Evolutionary conservation across 2,888 invertebrate genomes (phyloP).

Genomic region (Gymnosoma rotundatum): DNA sequence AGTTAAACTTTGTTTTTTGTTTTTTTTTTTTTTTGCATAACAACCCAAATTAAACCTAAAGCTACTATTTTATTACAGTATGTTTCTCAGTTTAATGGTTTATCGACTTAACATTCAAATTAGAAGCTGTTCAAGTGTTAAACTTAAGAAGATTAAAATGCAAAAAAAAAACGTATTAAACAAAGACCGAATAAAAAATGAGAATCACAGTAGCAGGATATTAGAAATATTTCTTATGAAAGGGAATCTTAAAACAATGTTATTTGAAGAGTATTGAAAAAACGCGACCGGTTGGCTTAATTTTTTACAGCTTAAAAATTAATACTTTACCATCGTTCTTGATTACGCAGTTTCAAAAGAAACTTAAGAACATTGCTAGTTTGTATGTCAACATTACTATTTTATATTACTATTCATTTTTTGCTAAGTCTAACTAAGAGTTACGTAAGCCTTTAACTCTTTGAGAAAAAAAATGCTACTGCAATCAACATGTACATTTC

Average conservation of each 20-base stretch:
- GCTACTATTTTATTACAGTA: conserved; percentile 27
- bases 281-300: neutral
- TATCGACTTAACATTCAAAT: conserved; percentile 50
- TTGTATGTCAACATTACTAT: too few relatives aligned
- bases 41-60: conserved; percentile 56
- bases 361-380: too few relatives aligned
- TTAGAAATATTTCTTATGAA: neutral
- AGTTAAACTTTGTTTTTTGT: conserved; percentile 15
- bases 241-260: neutral
- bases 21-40: conserved; percentile 9
- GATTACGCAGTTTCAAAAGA: too few relatives aligned
- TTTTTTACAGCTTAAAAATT: too few relatives aligned
- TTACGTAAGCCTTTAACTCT: too few relatives aligned
- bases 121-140: conserved; percentile 66
- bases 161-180: conserved; percentile 7
- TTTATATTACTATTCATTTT: too few relatives aligned
- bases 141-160: conserved; percentile 46
- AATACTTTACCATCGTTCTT: too few relatives aligned
- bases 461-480: too few relatives aligned
- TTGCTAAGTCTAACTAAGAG: too few relatives aligned
- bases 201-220: conserved; percentile 24
- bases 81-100: conserved; percentile 53
- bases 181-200: neutral
- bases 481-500: too few relatives aligned
- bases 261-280: neutral